These are phyloP conservation scores for Zaprionus africanus DNA, from an alignment of 1,140 invertebrate species.

Conservation along the genomic window DNA sequence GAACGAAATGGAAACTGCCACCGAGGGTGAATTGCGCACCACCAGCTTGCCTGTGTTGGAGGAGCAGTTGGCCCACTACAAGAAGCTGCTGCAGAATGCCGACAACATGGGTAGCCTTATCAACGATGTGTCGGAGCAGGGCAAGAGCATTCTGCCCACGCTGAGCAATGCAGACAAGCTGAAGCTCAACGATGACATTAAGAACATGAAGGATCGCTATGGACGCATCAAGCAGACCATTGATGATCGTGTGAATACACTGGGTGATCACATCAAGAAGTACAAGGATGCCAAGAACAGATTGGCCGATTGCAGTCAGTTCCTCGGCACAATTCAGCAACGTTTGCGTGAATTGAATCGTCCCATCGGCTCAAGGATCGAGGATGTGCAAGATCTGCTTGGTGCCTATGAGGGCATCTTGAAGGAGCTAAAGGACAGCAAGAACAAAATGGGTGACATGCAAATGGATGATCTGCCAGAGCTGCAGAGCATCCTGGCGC, in stretches of 20 bases:
- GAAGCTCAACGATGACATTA: conserved; percentile 91
- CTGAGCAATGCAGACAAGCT: conserved; percentile 94
- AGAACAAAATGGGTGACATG: conserved; percentile 91
- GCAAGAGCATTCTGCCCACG: conserved; percentile 91
- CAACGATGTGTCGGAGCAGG: conserved; percentile 90
- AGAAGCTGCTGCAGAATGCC: conserved; percentile 91
- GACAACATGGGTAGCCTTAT: conserved; percentile 89
- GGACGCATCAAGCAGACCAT: conserved; percentile 90
- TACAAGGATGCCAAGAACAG: conserved; percentile 91
- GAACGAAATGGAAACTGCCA: conserved; percentile 93
- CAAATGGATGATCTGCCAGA: conserved; percentile 90
- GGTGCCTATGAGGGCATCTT: conserved; percentile 92
- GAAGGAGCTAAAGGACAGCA: conserved; percentile 91
- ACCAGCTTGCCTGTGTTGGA: conserved; percentile 92
- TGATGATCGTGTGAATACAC: conserved; percentile 89
- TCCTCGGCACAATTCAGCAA: conserved; percentile 91
- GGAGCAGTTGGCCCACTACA: conserved; percentile 93
- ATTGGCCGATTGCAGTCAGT: conserved; percentile 91
- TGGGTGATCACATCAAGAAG: conserved; percentile 91
- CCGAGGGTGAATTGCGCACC: conserved; percentile 91
- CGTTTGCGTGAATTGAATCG: conserved; percentile 93
- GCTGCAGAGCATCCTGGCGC: conserved; percentile 90
- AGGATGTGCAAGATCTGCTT: conserved; percentile 92
- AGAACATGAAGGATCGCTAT: conserved; percentile 91
- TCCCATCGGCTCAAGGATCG: conserved; percentile 93